phyloP scores from a whole-genome alignment of 2,797 vertebrate species.

The Platalea minor region DNA sequence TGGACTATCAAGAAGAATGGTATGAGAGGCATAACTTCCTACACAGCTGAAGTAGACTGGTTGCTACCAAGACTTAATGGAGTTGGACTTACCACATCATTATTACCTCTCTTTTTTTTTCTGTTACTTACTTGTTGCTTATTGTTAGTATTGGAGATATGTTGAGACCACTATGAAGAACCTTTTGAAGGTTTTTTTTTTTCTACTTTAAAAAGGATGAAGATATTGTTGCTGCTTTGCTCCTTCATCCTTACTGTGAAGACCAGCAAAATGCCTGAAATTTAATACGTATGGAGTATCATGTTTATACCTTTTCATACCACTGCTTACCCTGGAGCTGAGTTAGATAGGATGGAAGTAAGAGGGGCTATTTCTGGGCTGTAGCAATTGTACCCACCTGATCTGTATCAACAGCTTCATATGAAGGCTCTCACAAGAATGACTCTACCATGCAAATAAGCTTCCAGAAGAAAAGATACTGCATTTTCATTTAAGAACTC shows the following conservation, averaged over 20 bases:
- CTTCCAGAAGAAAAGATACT: not conserved
- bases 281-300: not conserved
- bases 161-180: not conserved
- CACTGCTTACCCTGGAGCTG: not conserved
- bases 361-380: not conserved
- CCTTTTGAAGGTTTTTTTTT: not conserved
- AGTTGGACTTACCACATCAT: not conserved
- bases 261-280: not conserved
- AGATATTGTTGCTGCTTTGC: not conserved
- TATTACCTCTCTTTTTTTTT: not conserved
- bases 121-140: not conserved
- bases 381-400: not conserved
- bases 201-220: not conserved
- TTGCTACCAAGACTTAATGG: not conserved
- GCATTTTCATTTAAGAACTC: not conserved
- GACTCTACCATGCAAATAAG: not conserved
- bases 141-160: not conserved
- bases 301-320: not conserved
- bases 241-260: not conserved
- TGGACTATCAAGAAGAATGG: not conserved
- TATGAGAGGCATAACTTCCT: not conserved
- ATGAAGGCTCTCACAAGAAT: not conserved
- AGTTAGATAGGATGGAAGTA: not conserved
- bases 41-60: not conserved
- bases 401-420: not conserved